phyloP scores from a whole-genome alignment of 2,888 invertebrate genomes.

The Entomobrya proxima region DNA sequence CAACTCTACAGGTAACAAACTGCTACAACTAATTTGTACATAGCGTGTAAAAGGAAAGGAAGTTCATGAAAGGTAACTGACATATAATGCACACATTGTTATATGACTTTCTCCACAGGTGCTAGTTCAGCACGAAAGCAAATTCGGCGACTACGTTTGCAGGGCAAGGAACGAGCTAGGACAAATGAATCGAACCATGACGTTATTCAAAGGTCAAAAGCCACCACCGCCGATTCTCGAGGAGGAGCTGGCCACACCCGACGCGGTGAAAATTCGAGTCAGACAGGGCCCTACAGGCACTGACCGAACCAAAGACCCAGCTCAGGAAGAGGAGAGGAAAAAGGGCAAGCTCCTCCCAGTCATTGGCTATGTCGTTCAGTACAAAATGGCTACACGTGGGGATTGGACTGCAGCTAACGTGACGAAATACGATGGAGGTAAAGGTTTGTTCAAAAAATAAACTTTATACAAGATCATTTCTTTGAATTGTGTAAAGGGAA shows the following conservation, averaged over 20 bases:
- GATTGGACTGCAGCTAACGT: constrained; percentile 74
- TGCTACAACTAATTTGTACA: not conserved
- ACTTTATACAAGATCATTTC: not conserved
- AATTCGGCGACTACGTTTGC: constrained; percentile 73
- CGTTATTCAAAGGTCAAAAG: constrained; percentile 73
- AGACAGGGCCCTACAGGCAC: constrained; percentile 63
- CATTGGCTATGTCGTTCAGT: constrained; percentile 75
- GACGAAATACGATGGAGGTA: constrained; percentile 71
- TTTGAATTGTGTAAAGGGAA: not conserved
- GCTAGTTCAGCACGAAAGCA: constrained; percentile 69
- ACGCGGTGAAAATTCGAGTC: constrained; percentile 73
- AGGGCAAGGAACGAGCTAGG: constrained; percentile 73
- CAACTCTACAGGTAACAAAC: constrained; percentile 72
- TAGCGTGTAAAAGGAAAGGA: too few relatives aligned
- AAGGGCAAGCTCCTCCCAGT: constrained; percentile 72
- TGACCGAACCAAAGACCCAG: constrained; percentile 67
- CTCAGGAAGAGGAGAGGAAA: constrained; percentile 69
- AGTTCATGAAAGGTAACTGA: too few relatives aligned
- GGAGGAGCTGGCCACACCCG: constrained; percentile 62
- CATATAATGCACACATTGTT: not conserved
- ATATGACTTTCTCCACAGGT: constrained; percentile 58
- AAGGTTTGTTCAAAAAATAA: not conserved
- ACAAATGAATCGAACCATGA: constrained; percentile 68
- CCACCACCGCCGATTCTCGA: constrained; percentile 72
- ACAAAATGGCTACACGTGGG: constrained; percentile 74